These are phyloP conservation scores for Charaxes varanes DNA, from an alignment of 1,140 invertebrate genomes.

Conservation along the genomic window DNA sequence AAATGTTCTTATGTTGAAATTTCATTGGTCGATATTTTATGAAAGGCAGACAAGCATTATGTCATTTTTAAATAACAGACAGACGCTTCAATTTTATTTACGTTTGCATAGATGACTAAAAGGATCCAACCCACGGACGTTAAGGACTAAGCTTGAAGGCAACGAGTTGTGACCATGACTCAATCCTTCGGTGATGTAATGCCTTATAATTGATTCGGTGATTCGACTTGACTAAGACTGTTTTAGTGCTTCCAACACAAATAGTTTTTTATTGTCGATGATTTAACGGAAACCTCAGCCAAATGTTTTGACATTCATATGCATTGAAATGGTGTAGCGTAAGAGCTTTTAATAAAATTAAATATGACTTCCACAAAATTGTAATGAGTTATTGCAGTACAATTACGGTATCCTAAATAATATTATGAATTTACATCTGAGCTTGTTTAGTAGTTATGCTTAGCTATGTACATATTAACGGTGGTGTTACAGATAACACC, in stretches of 20 bases:
- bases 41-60: too few species aligned
- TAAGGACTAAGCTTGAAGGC: slow-evolving; percentile 40
- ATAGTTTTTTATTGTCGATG: slow-evolving; percentile 28
- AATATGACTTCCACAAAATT: too few species aligned
- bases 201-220: slow-evolving; percentile 58
- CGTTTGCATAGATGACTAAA: slow-evolving; percentile 65
- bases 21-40: too few species aligned
- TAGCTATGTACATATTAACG: too few species aligned
- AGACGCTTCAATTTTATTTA: too few species aligned
- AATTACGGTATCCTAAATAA: too few species aligned
- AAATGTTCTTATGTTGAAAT: too few species aligned
- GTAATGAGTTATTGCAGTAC: too few species aligned
- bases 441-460: too few species aligned
- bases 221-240: slow-evolving; percentile 40
- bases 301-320: slow-evolving; percentile 7
- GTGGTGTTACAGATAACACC: too few species aligned
- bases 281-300: slow-evolving; percentile 7
- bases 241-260: slow-evolving; percentile 41
- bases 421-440: too few species aligned
- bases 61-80: too few species aligned
- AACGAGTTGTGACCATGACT: slow-evolving; percentile 56
- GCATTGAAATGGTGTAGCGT: not conserved
- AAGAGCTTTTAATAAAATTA: slow-evolving; percentile 4
- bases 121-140: slow-evolving; percentile 46
- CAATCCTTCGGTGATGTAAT: slow-evolving; percentile 69